Base-by-base conservation (phyloP, 2,888 invertebrate species). In the Ormyrus rosae region DNA sequence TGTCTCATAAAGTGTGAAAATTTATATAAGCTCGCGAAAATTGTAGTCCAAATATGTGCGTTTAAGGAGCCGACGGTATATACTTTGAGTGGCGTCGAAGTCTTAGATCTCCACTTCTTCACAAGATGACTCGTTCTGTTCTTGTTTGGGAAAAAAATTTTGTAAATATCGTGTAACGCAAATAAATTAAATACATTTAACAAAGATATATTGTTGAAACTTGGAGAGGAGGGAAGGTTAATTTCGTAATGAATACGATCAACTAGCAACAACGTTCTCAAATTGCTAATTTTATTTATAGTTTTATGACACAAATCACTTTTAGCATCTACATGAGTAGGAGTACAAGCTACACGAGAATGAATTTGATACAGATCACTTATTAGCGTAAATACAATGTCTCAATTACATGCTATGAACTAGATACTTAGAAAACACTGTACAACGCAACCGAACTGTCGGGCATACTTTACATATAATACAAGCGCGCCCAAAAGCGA, bases 381-480 rank as follows among this genome's bases (percentile, higher is more conserved):
- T 90, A 90, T 88, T 88, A 88, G 86, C 88, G 89, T 90, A 90
- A 89, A 90, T 90, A 90, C 90, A 90, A 89, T 90, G 88, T 86
- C 86, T 89, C 89, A 89, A 89, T 90, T 90, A 90, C 90, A 89
- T 87, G 84, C 89, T 90, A 90, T 90, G 88, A 90, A 89, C 90
- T 90, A 90, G 88, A 90, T 90, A 90, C 90, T 90, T 90, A 90
- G 87, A 90, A 90, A 90, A 90, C 90, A 90, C 90, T 90, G 90
- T 90, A 90, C 90, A 90, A 89, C 88, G 89, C 90, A 89, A 89
- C 87, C 87, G 88, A 90, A 90, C 89, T 89, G 87, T 89, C 89
- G 86, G 86, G 87, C 88, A 88, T 90, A 90, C 90, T 90, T 90
- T 90, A 90, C 90, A 90, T 90, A 90, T 90, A 86, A 88, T 90